Conservation (phyloP, 2,797 vertebrate genomes). For the Sphenopsis melanotis region DNA sequence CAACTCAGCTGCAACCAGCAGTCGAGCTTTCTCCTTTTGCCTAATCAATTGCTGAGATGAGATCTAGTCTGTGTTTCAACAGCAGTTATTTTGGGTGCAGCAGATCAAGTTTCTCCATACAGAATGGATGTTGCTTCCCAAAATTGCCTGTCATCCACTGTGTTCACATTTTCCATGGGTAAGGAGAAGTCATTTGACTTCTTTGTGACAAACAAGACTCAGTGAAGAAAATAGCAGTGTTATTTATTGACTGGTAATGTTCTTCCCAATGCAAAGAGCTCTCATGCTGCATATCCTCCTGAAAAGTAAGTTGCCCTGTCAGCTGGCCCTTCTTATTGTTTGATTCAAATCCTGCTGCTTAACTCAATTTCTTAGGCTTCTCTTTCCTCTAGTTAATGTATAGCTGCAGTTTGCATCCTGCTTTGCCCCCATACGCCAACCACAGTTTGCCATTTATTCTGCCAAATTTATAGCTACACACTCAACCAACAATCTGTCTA, state of each 20-base stretch:
- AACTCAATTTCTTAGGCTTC: not conserved
- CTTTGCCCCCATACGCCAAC: not conserved
- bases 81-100: constrained; percentile 22
- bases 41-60: not conserved
- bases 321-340: not conserved
- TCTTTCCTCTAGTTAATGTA: constrained; percentile 38
- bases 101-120: constrained; percentile 40
- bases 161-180: constrained; percentile 54
- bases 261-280: not conserved
- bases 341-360: not conserved
- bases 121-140: constrained; percentile 24
- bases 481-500: constrained; percentile 52
- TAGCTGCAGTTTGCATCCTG: constrained; percentile 10
- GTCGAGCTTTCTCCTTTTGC: not conserved
- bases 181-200: constrained; percentile 56
- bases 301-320: not conserved
- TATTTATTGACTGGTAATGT: not conserved
- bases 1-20: not conserved
- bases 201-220: constrained; percentile 27
- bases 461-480: constrained; percentile 41
- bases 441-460: constrained; percentile 56
- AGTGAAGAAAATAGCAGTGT: not conserved
- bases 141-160: not conserved
- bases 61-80: not conserved
- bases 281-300: not conserved